Base-by-base conservation (phyloP, 2,888 invertebrate genomes). In the Spodoptera exigua region DNA sequence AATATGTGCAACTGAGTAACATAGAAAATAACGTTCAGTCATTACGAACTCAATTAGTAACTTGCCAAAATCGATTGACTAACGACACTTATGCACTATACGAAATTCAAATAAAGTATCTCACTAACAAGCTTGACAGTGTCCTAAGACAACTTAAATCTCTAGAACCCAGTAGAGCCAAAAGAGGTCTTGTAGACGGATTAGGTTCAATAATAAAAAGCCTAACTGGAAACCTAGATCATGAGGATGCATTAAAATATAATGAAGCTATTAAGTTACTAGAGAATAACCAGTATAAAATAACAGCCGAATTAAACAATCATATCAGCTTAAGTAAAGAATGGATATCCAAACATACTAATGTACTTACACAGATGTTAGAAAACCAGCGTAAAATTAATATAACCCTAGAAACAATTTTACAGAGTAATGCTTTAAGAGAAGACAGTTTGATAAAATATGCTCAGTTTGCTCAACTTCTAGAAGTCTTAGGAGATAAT, bases 61-160 rank as follows among this genome's bases (percentile, higher is more conserved):
- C 21, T 1, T 48, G 12, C 14, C 13, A 48, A 48, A 48, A 13
- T 9, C 21, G n/a, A n/a, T n/a, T n/a, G 11, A 14, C 14, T 48
- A 39, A 39, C 0, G 39, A 39, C 13, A 39, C 39, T 27, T 40
- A 34, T 17, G 0, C 17, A 5, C 32, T 51, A 5, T 51, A n/a
- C 7, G 32, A 51, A 34, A 7, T 40, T 11, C 40, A 51, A 40
- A 34, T 51, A 1, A 16, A 3, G 10, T 17, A 40, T 51, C 49
- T 40, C 17, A 34, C 32, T 40, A 16, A 17, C 40, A 51, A 51
- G 32, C 9, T 51, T 40, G n/a, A 11, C 40, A 32, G 40, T n/a
- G 11, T 40, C 16, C 17, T 11, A 11, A 51, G 40, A n/a, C 49
- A 51, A n/a, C 10, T 51, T 2, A n/a, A 32, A 32, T 41, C 51